Conservation (phyloP, 2,113 vertebrate species). For the Colius striatus region DNA sequence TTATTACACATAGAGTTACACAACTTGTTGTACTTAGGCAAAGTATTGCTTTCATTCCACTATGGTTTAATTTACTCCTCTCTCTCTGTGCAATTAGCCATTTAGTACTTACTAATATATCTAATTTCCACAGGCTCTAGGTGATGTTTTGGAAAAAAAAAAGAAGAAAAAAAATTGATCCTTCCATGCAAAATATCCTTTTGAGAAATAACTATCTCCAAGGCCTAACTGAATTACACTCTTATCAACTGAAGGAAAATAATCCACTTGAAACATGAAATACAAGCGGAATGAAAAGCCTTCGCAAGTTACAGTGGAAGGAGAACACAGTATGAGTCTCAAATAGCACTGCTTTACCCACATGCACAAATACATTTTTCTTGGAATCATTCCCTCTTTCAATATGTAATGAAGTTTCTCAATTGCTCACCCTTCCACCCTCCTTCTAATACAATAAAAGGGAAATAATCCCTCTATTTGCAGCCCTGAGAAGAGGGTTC, state of each 20-base stretch:
- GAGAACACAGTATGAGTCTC: constrained; percentile 22
- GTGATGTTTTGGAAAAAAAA: not conserved
- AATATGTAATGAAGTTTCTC: constrained; percentile 13
- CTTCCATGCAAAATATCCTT: constrained; percentile 59
- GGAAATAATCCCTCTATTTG: constrained; percentile 36
- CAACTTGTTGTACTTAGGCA: not conserved
- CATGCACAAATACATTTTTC: constrained; percentile 41
- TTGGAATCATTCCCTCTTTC: constrained; percentile 31
- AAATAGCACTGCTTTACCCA: constrained; percentile 45
- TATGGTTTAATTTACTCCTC: not conserved
- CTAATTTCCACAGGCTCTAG: constrained; percentile 51
- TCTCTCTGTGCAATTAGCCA: constrained; percentile 16
- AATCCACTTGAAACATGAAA: constrained; percentile 46
- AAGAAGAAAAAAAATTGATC: not conserved
- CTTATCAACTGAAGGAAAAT: constrained; percentile 66
- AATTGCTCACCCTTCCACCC: not conserved
- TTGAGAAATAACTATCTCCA: constrained; percentile 60
- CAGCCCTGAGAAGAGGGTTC: not conserved
- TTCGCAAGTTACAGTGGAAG: not conserved
- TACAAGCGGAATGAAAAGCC: constrained; percentile 32
- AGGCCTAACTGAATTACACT: constrained; percentile 62
- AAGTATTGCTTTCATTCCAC: constrained; percentile 29
- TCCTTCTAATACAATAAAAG: not conserved
- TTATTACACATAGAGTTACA: not conserved
- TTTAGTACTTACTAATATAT: constrained; percentile 61